Evolutionary conservation across 2,113 vertebrate genomes (phyloP).

Genomic region (Amblyopsis rosae): DNA sequence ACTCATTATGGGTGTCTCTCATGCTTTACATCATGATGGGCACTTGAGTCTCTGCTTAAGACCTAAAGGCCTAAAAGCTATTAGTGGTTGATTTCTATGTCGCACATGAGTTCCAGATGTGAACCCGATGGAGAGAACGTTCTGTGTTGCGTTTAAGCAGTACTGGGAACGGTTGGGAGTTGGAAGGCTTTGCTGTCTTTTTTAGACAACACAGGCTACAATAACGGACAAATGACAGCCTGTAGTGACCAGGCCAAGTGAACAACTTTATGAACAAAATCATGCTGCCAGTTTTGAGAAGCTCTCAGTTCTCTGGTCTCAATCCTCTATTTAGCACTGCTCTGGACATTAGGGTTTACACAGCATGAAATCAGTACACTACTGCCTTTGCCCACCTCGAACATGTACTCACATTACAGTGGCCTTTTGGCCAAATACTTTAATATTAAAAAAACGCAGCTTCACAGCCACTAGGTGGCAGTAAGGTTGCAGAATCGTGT

Average conservation of each 20-base stretch:
- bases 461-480: conserved; percentile 71
- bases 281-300: conserved; percentile 4
- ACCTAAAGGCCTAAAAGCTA: conserved; percentile 21
- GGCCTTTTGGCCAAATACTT: background rate
- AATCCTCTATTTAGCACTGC: background rate
- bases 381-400: background rate
- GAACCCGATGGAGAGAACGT: conserved; percentile 37
- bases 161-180: conserved; percentile 13
- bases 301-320: background rate
- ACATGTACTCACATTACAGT: conserved; percentile 8
- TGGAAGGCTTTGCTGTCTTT: conserved; percentile 16
- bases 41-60: conserved; percentile 4
- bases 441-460: conserved; percentile 22
- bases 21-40: conserved; percentile 32
- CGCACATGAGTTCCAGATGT: conserved; percentile 52
- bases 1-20: conserved; percentile 21
- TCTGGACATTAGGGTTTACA: background rate
- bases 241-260: conserved; percentile 13
- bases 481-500: conserved; percentile 59
- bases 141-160: conserved; percentile 6
- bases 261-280: background rate
- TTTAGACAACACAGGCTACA: background rate
- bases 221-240: conserved; percentile 8
- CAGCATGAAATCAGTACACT: background rate
- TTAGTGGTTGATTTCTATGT: conserved; percentile 31